Evolutionary conservation across 2,888 invertebrate genomes (phyloP).

Genomic region (Himalopsyche tibetana): DNA sequence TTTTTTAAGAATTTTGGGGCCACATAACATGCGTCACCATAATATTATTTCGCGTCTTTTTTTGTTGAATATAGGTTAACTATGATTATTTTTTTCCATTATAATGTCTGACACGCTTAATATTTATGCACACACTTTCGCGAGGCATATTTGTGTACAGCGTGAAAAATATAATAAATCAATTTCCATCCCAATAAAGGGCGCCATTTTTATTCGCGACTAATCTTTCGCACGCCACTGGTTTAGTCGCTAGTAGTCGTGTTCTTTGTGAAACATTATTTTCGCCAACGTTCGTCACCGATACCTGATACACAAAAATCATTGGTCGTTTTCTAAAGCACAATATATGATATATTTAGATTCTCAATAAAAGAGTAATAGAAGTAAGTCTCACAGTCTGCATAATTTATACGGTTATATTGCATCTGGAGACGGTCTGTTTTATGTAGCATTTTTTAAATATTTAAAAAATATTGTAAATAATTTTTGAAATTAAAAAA

Average conservation of each 20-base stretch:
- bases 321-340: too few relatives aligned
- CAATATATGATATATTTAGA: too few relatives aligned
- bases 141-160: constrained; percentile 4
- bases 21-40: background rate
- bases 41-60: background rate
- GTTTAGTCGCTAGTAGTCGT: background rate
- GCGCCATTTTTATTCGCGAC: constrained; percentile 36
- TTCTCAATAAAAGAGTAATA: too few relatives aligned
- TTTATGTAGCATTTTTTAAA: too few relatives aligned
- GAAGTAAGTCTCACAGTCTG: too few relatives aligned
- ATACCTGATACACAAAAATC: background rate
- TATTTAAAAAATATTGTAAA: too few relatives aligned
- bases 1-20: too few relatives aligned
- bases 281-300: background rate
- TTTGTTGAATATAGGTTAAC: background rate
- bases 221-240: constrained; percentile 45
- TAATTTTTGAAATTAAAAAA: too few relatives aligned
- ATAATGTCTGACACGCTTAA: constrained; percentile 4
- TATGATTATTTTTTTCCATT: background rate
- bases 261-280: background rate
- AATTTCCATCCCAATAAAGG: constrained; percentile 44
- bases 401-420: too few relatives aligned
- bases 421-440: too few relatives aligned
- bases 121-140: constrained; percentile 10
- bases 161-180: constrained; percentile 43